Conservation (phyloP, 2,113 vertebrate species). For the Scalopus aquaticus region DNA sequence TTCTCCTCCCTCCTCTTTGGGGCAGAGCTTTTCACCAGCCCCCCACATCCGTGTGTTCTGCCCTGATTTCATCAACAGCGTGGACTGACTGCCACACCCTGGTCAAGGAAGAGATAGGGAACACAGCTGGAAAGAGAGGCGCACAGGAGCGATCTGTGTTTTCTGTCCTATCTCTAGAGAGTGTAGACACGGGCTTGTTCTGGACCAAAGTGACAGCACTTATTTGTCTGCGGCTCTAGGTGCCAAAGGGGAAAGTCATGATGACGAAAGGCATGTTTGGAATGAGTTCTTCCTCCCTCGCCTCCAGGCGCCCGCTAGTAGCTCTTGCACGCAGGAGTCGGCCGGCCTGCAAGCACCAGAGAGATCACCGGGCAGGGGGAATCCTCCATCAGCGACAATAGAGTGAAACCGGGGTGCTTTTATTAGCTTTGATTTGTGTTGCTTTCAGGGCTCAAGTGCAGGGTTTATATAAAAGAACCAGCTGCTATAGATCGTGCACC, state of each 20-base stretch:
- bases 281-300: background rate
- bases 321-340: background rate
- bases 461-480: conserved; percentile 60
- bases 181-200: background rate
- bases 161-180: background rate
- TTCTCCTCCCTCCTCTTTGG: background rate
- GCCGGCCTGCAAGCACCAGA: background rate
- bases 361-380: background rate
- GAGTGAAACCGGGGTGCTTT: conserved; percentile 22
- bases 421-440: conserved; percentile 70
- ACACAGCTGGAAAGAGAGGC: background rate
- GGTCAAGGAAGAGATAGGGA: background rate
- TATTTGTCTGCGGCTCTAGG: background rate
- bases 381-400: conserved; percentile 37
- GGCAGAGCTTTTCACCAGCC: background rate
- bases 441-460: conserved; percentile 46
- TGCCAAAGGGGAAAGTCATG: background rate
- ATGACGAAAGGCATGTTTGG: background rate
- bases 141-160: background rate
- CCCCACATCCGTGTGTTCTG: background rate
- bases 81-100: background rate
- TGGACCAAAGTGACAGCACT: background rate
- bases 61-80: background rate
- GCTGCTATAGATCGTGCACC: conserved; percentile 45
- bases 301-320: background rate